Conservation (phyloP, 2,113 vertebrate species). For the Hirundichthys speculiger region DNA sequence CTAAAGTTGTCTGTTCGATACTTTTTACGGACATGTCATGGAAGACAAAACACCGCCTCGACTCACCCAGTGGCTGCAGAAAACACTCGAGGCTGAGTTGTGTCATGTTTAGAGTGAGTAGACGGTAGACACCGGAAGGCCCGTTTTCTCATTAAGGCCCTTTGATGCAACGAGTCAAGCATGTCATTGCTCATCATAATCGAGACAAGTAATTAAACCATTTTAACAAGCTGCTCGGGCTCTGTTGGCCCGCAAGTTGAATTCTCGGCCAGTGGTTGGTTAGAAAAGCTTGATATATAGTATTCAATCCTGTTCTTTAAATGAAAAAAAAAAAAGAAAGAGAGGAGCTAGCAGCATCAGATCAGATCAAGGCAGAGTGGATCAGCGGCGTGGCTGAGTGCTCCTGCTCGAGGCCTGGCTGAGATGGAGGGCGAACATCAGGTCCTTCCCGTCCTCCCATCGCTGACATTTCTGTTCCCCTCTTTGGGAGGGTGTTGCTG, state of each 20-base stretch:
- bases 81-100: slow-evolving; percentile 32
- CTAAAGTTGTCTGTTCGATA: slow-evolving; percentile 3
- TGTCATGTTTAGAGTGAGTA: slow-evolving; percentile 27
- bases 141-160: slow-evolving; percentile 54
- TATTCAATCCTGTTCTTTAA: too few relatives aligned
- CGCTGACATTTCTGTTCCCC: slow-evolving; percentile 40
- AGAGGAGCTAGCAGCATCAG: slow-evolving; percentile 1
- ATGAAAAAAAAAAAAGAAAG: too few relatives aligned
- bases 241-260: slow-evolving; percentile 13
- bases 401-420: slow-evolving; percentile 5
- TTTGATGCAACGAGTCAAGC: slow-evolving; percentile 73
- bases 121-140: slow-evolving; percentile 34
- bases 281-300: slow-evolving; percentile 10
- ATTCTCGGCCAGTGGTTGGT: slow-evolving; percentile 20
- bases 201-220: slow-evolving; percentile 62
- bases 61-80: slow-evolving; percentile 9
- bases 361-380: slow-evolving; percentile 9
- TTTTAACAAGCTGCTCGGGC: slow-evolving; percentile 62
- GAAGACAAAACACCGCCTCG: slow-evolving; percentile 20
- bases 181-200: slow-evolving; percentile 77
- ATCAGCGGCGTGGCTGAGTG: slow-evolving; percentile 14
- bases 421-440: slow-evolving; percentile 5
- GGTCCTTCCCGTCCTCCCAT: slow-evolving; percentile 36
- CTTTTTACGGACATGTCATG: background rate
- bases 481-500: slow-evolving; percentile 45